Percentiles rank a stretch among this genome's conserved stretches.
These are phyloP conservation scores for Rana temporaria DNA, from an alignment of 2,113 vertebrate species.

Conservation along the genomic window DNA sequence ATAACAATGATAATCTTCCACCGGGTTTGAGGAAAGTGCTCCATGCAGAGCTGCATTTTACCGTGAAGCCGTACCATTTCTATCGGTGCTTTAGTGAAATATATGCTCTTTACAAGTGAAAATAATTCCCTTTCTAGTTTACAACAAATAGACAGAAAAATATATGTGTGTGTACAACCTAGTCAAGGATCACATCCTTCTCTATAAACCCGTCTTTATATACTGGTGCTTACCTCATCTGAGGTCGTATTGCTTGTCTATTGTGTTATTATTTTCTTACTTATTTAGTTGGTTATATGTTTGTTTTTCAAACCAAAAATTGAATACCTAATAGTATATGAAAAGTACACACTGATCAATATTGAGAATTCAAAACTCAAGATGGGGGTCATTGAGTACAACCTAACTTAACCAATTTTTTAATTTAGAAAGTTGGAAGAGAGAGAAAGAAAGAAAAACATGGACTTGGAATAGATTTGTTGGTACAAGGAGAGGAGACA, in stretches of 20 bases:
- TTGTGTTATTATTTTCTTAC: not conserved
- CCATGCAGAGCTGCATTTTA: not conserved
- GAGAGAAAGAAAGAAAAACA: too few relatives aligned
- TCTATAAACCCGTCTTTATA: conserved; percentile 5
- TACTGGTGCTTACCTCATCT: too few relatives aligned
- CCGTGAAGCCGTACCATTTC: not conserved
- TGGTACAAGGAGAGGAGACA: too few relatives aligned
- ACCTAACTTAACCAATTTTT: too few relatives aligned
- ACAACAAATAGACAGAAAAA: conserved; percentile 1
- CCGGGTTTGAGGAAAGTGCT: not conserved
- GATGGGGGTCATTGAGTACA: too few relatives aligned
- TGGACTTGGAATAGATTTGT: too few relatives aligned
- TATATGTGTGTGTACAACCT: not conserved
- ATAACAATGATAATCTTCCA: conserved; percentile 28
- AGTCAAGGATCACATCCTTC: conserved; percentile 1
- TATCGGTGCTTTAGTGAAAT: conserved; percentile 2
- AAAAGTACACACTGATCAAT: too few relatives aligned
- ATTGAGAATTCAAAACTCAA: too few relatives aligned
- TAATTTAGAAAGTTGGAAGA: too few relatives aligned
- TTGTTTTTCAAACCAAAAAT: not conserved
- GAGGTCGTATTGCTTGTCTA: not conserved
- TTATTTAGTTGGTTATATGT: not conserved
- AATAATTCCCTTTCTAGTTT: conserved; percentile 6
- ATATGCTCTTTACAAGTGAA: conserved; percentile 16
- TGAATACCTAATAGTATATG: too few relatives aligned